Percentiles rank a stretch among this genome's conserved stretches.
Evolutionary conservation across 2,888 invertebrate species (phyloP).

Genomic region (Ectemnius cavifrons): DNA sequence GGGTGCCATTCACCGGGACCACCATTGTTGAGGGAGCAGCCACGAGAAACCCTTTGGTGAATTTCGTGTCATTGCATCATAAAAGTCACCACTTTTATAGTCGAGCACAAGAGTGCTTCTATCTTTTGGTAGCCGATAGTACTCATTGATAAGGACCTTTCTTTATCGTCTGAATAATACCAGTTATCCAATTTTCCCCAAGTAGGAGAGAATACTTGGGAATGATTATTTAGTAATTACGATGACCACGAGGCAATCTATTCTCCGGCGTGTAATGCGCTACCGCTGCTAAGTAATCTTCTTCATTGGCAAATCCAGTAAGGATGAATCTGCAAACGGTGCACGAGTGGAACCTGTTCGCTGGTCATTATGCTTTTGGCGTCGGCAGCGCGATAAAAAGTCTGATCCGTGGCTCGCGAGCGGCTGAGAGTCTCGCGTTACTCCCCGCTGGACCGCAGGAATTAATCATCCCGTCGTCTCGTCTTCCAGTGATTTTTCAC

Average conservation of each 20-base stretch:
- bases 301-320: background rate
- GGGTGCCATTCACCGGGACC: slow-evolving; percentile 15
- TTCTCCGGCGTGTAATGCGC: background rate
- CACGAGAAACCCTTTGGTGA: slow-evolving; percentile 6
- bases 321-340: slow-evolving; percentile 1
- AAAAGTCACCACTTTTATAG: too few relatives aligned
- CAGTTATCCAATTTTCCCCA: too few relatives aligned
- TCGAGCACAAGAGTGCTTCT: too few relatives aligned
- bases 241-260: too few relatives aligned
- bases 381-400: slow-evolving; percentile 34
- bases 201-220: too few relatives aligned
- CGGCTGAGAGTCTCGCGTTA: slow-evolving; percentile 50
- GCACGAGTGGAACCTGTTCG: slow-evolving; percentile 49
- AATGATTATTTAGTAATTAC: too few relatives aligned
- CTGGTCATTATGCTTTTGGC: slow-evolving; percentile 48
- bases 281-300: slow-evolving; percentile 3
- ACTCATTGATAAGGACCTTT: too few relatives aligned
- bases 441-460: slow-evolving; percentile 53
- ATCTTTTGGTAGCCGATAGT: too few relatives aligned
- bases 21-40: background rate
- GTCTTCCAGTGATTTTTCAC: slow-evolving; percentile 26
- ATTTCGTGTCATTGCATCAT: background rate
- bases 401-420: slow-evolving; percentile 22
- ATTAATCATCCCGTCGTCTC: slow-evolving; percentile 60
- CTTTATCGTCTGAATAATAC: too few relatives aligned